phyloP scores from a whole-genome alignment of 2,113 vertebrate species.

The Xiphophorus maculatus region DNA sequence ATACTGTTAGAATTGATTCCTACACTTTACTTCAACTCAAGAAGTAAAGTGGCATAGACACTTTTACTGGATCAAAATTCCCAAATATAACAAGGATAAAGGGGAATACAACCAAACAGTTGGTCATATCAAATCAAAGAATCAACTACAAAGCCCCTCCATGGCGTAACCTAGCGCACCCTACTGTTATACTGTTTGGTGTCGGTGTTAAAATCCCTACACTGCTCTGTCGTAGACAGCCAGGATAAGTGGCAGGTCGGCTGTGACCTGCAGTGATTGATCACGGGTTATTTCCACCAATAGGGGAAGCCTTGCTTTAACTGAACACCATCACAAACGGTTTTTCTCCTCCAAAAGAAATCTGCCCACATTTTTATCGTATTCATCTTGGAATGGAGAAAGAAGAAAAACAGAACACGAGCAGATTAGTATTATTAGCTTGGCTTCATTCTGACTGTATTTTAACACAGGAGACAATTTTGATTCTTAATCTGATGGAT shows the following conservation, averaged over 20 bases:
- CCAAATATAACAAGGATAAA: no score
- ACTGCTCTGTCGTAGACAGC: neutral
- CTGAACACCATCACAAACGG: neutral
- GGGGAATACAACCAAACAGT: neutral
- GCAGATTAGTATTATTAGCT: neutral
- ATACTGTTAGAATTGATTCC: neutral
- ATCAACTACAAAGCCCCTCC: neutral
- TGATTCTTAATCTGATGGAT: no score
- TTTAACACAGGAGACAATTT: no score
- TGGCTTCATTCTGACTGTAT: no score
- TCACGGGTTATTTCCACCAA: neutral
- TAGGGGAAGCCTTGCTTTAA: neutral
- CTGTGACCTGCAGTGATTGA: slow-evolving; percentile 1
- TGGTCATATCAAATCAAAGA: neutral
- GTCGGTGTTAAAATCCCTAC: slow-evolving; percentile 4
- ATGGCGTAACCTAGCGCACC: neutral
- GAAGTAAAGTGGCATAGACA: no score
- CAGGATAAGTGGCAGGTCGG: neutral
- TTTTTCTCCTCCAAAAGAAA: neutral
- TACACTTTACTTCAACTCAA: no score
- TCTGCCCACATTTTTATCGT: neutral
- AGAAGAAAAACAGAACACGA: neutral
- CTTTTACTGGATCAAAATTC: no score
- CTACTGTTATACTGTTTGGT: neutral
- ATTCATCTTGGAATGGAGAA: neutral